A percentile compares a stretch with the other conserved stretches of the same genome.
phyloP scores from a whole-genome alignment of 2,113 vertebrate genomes.

The Pimephales promelas region DNA sequence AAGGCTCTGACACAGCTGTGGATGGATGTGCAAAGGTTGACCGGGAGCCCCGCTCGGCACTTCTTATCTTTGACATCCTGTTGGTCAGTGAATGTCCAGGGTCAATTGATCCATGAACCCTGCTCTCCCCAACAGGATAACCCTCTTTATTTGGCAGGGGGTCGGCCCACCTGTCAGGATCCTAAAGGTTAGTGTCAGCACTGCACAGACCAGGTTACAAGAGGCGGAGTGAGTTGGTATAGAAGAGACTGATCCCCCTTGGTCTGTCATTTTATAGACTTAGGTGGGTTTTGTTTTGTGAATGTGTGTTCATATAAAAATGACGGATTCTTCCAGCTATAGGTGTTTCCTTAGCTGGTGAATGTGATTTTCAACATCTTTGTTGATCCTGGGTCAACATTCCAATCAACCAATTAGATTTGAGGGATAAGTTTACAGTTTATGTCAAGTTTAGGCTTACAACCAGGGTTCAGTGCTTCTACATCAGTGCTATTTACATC shows the following conservation, averaged over 20 bases:
- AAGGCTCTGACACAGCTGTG: constrained; percentile 67
- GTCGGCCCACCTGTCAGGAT: constrained; percentile 84
- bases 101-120: constrained; percentile 68
- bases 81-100: constrained; percentile 66
- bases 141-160: constrained; percentile 73
- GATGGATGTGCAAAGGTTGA: constrained; percentile 67
- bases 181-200: constrained; percentile 75
- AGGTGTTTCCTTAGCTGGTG: background rate
- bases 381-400: too few species aligned
- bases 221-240: constrained; percentile 12
- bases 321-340: background rate
- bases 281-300: background rate
- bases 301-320: background rate
- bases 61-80: constrained; percentile 67
- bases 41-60: constrained; percentile 57
- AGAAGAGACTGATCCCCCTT: constrained; percentile 43
- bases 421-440: too few species aligned
- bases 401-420: too few species aligned
- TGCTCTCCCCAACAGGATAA: constrained; percentile 28
- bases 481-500: too few species aligned
- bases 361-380: too few species aligned
- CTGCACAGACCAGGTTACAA: constrained; percentile 67
- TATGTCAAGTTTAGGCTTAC: too few species aligned
- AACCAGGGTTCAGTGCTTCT: too few species aligned
- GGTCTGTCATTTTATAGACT: background rate